phyloP scores from a whole-genome alignment of 2,797 vertebrate genomes.

The Brachyalestes nurse region DNA sequence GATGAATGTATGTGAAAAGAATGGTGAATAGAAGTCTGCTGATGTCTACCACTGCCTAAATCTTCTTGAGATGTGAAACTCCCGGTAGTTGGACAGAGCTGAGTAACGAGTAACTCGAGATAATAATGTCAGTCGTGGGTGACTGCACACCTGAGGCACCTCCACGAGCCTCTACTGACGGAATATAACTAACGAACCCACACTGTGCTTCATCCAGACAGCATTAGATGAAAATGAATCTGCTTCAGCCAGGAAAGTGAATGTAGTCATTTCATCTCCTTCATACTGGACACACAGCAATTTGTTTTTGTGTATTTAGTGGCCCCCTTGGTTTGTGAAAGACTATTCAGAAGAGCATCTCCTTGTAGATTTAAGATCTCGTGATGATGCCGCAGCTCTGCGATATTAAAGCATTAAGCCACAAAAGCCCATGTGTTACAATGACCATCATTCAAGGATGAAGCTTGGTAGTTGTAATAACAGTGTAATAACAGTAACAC shows the following conservation, averaged over 20 bases:
- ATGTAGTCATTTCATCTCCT: too few species aligned
- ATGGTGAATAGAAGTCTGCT: slow-evolving; percentile 8
- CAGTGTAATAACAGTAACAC: too few species aligned
- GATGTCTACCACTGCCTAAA: neutral
- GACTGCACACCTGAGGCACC: slow-evolving; percentile 12
- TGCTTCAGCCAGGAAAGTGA: neutral
- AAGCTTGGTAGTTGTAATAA: too few species aligned
- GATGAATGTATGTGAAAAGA: neutral
- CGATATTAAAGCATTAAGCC: too few species aligned
- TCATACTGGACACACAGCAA: too few species aligned
- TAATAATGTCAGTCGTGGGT: slow-evolving; percentile 12
- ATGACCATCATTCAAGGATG: too few species aligned
- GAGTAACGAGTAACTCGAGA: slow-evolving; percentile 34
- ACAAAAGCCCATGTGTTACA: too few species aligned
- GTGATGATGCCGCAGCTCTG: too few species aligned
- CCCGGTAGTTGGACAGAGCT: slow-evolving; percentile 6
- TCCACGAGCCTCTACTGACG: neutral
- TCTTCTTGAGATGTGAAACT: slow-evolving; percentile 7
- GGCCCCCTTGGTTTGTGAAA: too few species aligned
- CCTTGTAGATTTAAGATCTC: too few species aligned
- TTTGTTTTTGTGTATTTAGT: too few species aligned
- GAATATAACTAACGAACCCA: slow-evolving; percentile 38
- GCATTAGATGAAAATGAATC: neutral
- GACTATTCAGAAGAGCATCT: too few species aligned
- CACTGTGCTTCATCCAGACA: neutral